A percentile compares a stretch with the other conserved stretches of the same genome.
Conservation (phyloP, 2,888 invertebrate genomes). For the Drosophila monieri region DNA sequence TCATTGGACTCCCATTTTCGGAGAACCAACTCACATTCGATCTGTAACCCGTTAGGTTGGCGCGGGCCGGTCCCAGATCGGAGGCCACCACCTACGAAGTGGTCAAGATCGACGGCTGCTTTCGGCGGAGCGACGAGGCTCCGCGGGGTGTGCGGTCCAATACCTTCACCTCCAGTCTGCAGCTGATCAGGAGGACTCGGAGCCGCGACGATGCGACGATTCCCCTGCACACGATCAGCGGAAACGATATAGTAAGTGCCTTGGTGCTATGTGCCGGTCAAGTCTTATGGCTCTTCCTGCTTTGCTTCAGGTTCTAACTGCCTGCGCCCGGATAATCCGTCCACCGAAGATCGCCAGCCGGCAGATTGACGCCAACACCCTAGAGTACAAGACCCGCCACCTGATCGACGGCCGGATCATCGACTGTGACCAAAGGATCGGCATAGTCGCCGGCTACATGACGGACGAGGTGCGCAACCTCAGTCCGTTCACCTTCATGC, state of each 20-base stretch:
- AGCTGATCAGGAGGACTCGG: constrained; percentile 85
- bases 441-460: constrained; percentile 94
- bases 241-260: constrained; percentile 86
- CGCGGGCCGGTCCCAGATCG: constrained; percentile 89
- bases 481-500: constrained; percentile 95
- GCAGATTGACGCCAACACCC: constrained; percentile 88
- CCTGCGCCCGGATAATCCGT: constrained; percentile 89
- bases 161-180: constrained; percentile 82
- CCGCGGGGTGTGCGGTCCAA: constrained; percentile 85
- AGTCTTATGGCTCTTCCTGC: background rate
- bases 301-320: constrained; percentile 86
- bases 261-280: rapidly evolving
- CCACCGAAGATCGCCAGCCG: constrained; percentile 89
- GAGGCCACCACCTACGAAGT: constrained; percentile 89
- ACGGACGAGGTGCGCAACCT: constrained; percentile 94
- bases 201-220: constrained; percentile 85
- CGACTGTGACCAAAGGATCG: constrained; percentile 95
- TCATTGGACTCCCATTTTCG: background rate
- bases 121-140: constrained; percentile 86
- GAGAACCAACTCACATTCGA: background rate
- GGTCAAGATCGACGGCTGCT: constrained; percentile 88
- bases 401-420: constrained; percentile 94
- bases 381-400: constrained; percentile 96
- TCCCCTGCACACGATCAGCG: constrained; percentile 85
- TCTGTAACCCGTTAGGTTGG: constrained; percentile 82